Evolutionary conservation across 2,113 vertebrate species (phyloP).

Genomic region (Poicephalus gulielmi): DNA sequence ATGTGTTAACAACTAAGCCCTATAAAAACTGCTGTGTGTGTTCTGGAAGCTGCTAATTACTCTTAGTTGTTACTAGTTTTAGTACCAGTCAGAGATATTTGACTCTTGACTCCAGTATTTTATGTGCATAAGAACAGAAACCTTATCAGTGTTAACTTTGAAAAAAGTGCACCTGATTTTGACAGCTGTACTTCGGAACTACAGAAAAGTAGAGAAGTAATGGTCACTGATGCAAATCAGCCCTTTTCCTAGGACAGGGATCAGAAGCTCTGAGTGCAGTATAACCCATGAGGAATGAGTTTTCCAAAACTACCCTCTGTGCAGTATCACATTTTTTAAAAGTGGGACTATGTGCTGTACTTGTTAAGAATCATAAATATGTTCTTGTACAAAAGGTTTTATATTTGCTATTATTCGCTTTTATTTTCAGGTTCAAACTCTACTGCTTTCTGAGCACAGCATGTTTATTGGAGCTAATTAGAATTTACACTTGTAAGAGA

Average conservation of each 20-base stretch:
- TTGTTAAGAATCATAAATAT: not conserved
- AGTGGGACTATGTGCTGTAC: not conserved
- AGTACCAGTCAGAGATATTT: not conserved
- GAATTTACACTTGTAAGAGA: not conserved
- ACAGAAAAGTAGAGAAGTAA: too few species aligned
- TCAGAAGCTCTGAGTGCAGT: not conserved
- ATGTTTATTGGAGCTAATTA: not conserved
- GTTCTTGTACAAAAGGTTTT: not conserved
- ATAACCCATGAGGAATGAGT: not conserved
- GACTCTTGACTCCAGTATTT: not conserved
- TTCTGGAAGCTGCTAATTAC: not conserved
- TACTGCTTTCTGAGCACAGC: not conserved
- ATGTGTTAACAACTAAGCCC: not conserved
- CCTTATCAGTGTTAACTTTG: not conserved
- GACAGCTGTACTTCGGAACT: not conserved
- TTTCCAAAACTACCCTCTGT: not conserved
- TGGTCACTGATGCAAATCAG: not conserved
- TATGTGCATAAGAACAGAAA: not conserved
- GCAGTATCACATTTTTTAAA: not conserved
- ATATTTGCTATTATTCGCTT: not conserved
- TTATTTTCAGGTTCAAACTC: not conserved
- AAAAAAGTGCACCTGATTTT: not conserved
- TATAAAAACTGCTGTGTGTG: not conserved
- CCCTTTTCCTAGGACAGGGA: not conserved
- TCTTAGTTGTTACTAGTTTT: not conserved